These are phyloP conservation scores for Ploceus nigricollis DNA, from an alignment of 2,113 vertebrate species.

Conservation along the genomic window DNA sequence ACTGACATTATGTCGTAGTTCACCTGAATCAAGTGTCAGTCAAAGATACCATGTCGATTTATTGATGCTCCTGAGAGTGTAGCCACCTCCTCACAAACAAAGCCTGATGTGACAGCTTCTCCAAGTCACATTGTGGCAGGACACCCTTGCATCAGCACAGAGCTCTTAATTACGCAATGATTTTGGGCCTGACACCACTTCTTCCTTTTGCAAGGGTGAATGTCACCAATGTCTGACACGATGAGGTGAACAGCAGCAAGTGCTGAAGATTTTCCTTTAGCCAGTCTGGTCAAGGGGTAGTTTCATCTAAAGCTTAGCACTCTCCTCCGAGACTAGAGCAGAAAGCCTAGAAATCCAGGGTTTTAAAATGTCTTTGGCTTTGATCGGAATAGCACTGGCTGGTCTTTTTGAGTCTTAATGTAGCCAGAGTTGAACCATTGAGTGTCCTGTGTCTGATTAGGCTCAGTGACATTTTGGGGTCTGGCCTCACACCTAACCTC, in stretches of 20 bases:
- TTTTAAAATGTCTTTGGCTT: not conserved
- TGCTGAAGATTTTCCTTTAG: not conserved
- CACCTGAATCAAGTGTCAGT: not conserved
- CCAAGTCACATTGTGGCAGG: fast-evolving
- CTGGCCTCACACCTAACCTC: fast-evolving
- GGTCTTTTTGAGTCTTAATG: not conserved
- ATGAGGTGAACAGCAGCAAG: not conserved
- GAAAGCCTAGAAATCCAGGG: not conserved
- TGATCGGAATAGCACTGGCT: not conserved
- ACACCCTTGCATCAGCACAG: not conserved
- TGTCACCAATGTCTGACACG: not conserved
- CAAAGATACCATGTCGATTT: not conserved
- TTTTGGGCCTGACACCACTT: not conserved
- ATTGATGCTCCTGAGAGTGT: not conserved
- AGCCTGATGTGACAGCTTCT: not conserved
- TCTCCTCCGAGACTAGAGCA: not conserved
- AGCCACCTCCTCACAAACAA: not conserved
- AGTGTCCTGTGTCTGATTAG: not conserved
- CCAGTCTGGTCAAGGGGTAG: not conserved
- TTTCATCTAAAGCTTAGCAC: not conserved
- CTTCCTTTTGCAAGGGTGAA: not conserved
- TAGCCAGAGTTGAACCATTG: not conserved
- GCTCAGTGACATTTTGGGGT: not conserved
- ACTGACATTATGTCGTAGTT: not conserved
- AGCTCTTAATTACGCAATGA: not conserved